These are phyloP conservation scores for Manis pentadactyla DNA, from an alignment of 2,797 vertebrate genomes.

Conservation along the genomic window DNA sequence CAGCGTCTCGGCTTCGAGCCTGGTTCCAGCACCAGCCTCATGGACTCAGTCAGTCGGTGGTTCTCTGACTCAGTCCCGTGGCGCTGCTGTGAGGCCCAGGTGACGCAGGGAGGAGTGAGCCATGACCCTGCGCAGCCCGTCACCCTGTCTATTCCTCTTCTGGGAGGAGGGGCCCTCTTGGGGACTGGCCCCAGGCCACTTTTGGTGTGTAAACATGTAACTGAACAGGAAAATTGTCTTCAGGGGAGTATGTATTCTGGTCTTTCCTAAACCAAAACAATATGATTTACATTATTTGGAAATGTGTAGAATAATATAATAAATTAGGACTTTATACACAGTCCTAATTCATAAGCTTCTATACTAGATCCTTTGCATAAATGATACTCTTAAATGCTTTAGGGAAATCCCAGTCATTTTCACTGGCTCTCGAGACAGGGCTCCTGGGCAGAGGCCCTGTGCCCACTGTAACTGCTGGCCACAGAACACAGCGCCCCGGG, in stretches of 20 bases:
- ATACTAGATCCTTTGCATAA: not conserved
- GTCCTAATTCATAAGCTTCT: fast-evolving
- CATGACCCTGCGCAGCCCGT: too few species aligned
- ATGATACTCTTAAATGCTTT: not conserved
- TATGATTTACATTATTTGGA: fast-evolving
- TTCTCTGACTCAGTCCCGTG: too few species aligned
- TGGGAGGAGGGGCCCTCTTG: not conserved
- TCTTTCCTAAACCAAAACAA: too few species aligned
- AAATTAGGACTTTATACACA: not conserved
- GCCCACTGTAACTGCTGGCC: not conserved
- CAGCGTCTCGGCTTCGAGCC: too few species aligned
- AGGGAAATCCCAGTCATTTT: not conserved
- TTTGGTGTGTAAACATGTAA: not conserved
- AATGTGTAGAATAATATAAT: fast-evolving
- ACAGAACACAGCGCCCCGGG: too few species aligned
- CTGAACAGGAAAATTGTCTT: too few species aligned
- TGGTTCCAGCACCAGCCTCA: too few species aligned
- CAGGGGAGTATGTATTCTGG: fast-evolving
- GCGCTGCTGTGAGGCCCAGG: too few species aligned
- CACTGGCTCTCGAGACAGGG: not conserved
- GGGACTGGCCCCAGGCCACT: not conserved
- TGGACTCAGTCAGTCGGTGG: too few species aligned
- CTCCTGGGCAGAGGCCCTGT: not conserved
- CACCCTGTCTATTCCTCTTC: too few species aligned
- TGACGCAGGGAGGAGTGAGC: too few species aligned